Evolutionary conservation across 2,113 vertebrate species (phyloP).

Genomic region (Odontesthes bonariensis): DNA sequence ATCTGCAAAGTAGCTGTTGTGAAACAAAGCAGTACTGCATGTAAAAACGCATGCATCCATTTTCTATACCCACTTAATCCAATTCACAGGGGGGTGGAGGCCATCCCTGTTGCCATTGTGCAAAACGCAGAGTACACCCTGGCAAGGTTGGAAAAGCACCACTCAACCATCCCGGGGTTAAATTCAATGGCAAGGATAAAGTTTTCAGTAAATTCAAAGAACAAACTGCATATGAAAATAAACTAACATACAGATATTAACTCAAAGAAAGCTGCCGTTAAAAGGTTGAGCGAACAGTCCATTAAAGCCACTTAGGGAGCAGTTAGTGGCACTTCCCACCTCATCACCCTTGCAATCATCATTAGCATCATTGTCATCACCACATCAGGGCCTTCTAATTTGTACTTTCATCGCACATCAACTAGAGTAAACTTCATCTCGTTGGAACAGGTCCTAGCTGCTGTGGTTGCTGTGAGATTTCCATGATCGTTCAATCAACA

Average conservation of each 20-base stretch:
- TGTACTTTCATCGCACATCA: neutral
- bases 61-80: too few relatives aligned
- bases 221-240: neutral
- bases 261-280: neutral
- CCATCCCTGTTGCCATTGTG: too few relatives aligned
- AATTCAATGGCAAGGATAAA: neutral
- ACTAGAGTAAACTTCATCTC: neutral
- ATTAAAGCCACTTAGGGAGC: constrained; percentile 32
- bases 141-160: neutral
- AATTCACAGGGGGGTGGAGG: too few relatives aligned
- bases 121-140: too few relatives aligned
- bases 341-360: constrained; percentile 7
- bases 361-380: constrained; percentile 4
- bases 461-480: neutral
- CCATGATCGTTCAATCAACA: neutral
- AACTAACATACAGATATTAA: neutral
- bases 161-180: neutral
- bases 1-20: too few relatives aligned
- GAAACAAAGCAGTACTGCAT: too few relatives aligned
- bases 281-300: constrained; percentile 22
- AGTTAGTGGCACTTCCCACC: constrained; percentile 20
- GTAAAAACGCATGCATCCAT: too few relatives aligned
- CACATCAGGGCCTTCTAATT: constrained; percentile 13
- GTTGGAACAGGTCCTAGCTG: neutral
- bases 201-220: neutral